Conservation (phyloP, 2,113 vertebrate species). For the Catagonus wagneri region DNA sequence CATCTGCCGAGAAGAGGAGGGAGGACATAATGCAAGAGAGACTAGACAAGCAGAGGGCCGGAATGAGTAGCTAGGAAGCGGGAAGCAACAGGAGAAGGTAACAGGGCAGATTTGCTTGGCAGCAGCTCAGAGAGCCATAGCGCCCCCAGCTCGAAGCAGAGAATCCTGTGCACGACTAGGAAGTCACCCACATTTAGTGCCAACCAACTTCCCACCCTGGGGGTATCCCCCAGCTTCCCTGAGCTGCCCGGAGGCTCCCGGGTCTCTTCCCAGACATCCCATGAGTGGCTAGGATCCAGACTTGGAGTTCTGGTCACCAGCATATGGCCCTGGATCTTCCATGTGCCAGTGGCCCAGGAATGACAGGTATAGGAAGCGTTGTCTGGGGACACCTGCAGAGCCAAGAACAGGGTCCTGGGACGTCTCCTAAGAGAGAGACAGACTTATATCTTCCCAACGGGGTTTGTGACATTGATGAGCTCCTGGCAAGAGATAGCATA, state of each 20-base stretch:
- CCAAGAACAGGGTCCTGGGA: accelerated
- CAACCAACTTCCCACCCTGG: background rate
- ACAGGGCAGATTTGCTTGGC: background rate
- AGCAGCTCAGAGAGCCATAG: background rate
- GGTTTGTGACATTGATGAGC: background rate
- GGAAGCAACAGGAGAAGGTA: accelerated
- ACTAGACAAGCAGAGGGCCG: background rate
- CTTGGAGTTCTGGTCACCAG: background rate
- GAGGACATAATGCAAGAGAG: background rate
- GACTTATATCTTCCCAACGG: background rate
- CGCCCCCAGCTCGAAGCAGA: background rate
- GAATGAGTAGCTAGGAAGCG: background rate
- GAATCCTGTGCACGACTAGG: background rate
- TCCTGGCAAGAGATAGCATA: background rate
- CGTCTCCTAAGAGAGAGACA: background rate
- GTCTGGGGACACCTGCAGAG: background rate
- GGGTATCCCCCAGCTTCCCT: background rate
- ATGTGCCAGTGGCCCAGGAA: background rate
- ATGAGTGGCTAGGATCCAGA: background rate
- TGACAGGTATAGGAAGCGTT: background rate
- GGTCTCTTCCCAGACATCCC: background rate
- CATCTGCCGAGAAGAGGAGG: background rate
- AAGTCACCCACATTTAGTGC: background rate
- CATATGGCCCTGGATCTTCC: background rate
- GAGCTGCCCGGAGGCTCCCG: background rate